Conservation (phyloP, 1,140 invertebrate species). For the Rhopalosiphum maidis region DNA sequence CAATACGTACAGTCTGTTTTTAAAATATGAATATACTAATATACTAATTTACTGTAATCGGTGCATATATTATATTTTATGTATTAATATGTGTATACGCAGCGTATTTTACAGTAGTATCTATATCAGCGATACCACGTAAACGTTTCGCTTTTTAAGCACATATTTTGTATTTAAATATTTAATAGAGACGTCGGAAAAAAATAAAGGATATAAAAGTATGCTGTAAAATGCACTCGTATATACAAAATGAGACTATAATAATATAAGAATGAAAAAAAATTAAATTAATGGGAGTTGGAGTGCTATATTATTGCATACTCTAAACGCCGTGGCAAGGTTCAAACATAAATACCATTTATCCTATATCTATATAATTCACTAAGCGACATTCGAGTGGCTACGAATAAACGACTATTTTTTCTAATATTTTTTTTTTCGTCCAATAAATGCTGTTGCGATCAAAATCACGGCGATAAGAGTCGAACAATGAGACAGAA, state of each 20-base stretch:
- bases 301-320: not conserved
- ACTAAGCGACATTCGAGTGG: not conserved
- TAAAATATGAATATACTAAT: not conserved
- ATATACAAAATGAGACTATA: not conserved
- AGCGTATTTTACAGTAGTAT: not conserved
- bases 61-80: not conserved
- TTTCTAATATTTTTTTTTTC: not conserved
- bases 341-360: not conserved
- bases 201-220: not conserved
- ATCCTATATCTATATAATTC: not conserved
- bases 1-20: not conserved
- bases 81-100: not conserved
- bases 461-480: not conserved
- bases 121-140: not conserved
- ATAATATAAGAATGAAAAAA: constrained; percentile 4
- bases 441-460: not conserved
- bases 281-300: not conserved
- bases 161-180: not conserved
- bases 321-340: not conserved
- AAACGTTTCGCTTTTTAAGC: constrained; percentile 8
- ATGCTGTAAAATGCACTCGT: not conserved
- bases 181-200: not conserved
- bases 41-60: not conserved
- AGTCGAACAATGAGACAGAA: not conserved
- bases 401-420: not conserved